Evolutionary conservation across 2,888 invertebrate genomes (phyloP).

Genomic region (Habrosyne pyritoides): DNA sequence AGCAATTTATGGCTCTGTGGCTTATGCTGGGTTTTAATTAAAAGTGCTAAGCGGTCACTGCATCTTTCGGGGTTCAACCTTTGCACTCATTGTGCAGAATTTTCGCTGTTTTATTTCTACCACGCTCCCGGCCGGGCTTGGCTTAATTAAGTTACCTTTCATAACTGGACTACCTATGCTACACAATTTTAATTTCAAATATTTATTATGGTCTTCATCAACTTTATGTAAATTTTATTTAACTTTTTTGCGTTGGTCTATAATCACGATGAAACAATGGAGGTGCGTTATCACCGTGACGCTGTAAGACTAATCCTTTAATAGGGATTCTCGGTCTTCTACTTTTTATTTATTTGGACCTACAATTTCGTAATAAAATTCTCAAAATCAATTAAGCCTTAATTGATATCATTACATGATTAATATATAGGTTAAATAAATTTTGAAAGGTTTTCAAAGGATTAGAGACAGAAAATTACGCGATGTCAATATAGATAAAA

Average conservation of each 20-base stretch:
- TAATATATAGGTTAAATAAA: too few species aligned
- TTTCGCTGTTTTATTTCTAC: constrained; percentile 18
- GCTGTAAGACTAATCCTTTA: neutral
- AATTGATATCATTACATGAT: too few species aligned
- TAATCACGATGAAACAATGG: neutral
- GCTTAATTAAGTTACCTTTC: constrained; percentile 2
- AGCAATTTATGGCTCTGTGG: constrained; percentile 37
- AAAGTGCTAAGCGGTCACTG: constrained; percentile 36
- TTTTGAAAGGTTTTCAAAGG: too few species aligned
- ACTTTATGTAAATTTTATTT: neutral
- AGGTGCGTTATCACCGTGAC: neutral
- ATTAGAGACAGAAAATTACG: neutral
- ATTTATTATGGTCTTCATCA: neutral
- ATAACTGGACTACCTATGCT: neutral
- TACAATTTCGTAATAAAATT: neutral
- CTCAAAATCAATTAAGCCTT: too few species aligned
- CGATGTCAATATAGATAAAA: neutral
- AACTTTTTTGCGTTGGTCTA: neutral
- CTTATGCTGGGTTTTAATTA: constrained; percentile 37
- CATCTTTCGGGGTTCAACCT: constrained; percentile 26
- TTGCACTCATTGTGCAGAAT: constrained; percentile 17
- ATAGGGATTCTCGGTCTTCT: neutral
- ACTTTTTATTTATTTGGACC: neutral
- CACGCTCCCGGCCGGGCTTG: neutral
- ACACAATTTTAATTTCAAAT: neutral